Evolutionary conservation across 2,888 invertebrate species (phyloP), one percentile per base, ranked within the genome.

Genomic region (Nomada lathburiana): DNA sequence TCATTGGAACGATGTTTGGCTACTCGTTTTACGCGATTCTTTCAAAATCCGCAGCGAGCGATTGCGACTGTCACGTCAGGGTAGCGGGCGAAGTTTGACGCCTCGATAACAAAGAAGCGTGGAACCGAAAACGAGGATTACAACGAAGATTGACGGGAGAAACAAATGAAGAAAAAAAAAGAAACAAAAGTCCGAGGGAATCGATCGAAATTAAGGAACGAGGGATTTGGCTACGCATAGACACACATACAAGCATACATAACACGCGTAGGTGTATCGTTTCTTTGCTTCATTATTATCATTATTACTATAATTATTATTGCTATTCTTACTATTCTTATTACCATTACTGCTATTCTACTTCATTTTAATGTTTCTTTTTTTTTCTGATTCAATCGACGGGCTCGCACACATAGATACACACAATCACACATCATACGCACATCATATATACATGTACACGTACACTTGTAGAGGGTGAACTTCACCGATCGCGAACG

Each of bases 81-180:
- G 42, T 7, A 10, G 23, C 26, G 29, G 60, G n/a, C 2, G 67
- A 42, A 20, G 16, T 44, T 63, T 20, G n/a, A 26, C 7, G 23
- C 44, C 16, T 50, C 53, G 67, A 23, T 42, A n/a, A 4, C 7
- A 42, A 26, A 65, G 0, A 7, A 60, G 13, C 16, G 52, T 0
- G 18, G 36, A 50, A 9, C 9, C 20, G 23, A 42, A 23, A 18
- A 4, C 9, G 7, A 0, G 18, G 4, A 47, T 23, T 16, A 44
- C 44, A 63, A 65, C 52, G 81, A 69, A 78, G 85, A 75, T 86
- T 76, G 81, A 79, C 73, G 69, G 75, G 76, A 47, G 36, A 23
- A 50, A 20, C 10, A 23, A 1, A 18, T 36, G 29, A 29, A 11
- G 9, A 44, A 62, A 10, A 44, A 18, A 16, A 42, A n/a, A 60